phyloP scores from a whole-genome alignment of 2,113 vertebrate genomes.

The Rhynchomys soricoides region DNA sequence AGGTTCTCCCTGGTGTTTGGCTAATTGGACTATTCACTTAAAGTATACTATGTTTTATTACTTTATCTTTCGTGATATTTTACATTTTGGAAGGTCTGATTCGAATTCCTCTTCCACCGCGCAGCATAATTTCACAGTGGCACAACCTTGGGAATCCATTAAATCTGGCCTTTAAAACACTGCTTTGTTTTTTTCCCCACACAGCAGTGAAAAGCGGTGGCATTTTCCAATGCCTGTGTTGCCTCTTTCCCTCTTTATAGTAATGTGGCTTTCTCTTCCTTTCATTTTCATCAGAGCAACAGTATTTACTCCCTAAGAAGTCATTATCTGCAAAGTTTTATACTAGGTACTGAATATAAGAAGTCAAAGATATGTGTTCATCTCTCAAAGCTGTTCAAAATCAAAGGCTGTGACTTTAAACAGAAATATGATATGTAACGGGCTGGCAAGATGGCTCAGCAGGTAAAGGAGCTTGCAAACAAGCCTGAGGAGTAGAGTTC shows the following conservation, averaged over 20 bases:
- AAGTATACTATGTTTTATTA: slow-evolving; percentile 69
- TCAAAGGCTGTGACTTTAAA: neutral
- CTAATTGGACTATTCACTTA: slow-evolving; percentile 69
- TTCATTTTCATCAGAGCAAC: neutral
- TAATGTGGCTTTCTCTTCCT: neutral
- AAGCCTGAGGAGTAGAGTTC: neutral
- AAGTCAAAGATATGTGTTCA: neutral
- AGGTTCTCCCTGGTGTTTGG: slow-evolving; percentile 69
- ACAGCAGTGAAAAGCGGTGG: slow-evolving; percentile 45
- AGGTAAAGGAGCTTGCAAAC: neutral
- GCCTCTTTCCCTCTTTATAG: neutral
- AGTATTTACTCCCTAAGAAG: neutral
- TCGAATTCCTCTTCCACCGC: slow-evolving; percentile 47
- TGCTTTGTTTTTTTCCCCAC: slow-evolving; percentile 53
- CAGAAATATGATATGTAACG: neutral
- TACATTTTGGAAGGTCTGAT: slow-evolving; percentile 66
- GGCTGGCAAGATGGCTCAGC: neutral
- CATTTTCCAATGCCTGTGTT: slow-evolving; percentile 33
- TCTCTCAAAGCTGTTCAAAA: neutral
- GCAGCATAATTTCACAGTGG: slow-evolving; percentile 51
- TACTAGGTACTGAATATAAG: neutral
- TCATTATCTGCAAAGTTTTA: neutral
- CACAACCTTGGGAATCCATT: slow-evolving; percentile 70
- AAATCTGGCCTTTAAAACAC: slow-evolving; percentile 71
- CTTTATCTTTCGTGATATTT: slow-evolving; percentile 66